Evolutionary conservation across 92 coral and sea anemone genomes (phyloP).

Genomic region (Paragorgia papillata): DNA sequence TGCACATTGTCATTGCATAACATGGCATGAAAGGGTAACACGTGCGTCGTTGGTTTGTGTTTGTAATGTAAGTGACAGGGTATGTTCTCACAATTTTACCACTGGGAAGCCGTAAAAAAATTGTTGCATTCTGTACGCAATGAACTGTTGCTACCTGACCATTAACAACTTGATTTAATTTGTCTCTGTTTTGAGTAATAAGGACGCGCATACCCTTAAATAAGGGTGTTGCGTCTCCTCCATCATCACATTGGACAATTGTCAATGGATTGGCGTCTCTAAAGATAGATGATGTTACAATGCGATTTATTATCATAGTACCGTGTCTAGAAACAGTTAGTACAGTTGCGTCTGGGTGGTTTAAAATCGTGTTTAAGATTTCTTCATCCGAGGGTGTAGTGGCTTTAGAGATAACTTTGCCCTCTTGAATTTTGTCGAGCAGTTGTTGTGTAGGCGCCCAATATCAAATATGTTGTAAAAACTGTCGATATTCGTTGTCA

Average conservation of each 20-base stretch:
- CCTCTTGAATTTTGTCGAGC: constrained; percentile 21
- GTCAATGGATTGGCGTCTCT: not conserved
- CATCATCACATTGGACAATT: not conserved
- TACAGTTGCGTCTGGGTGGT: not conserved
- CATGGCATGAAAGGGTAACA: not conserved
- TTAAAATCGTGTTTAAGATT: not conserved
- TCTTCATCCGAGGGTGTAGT: not conserved
- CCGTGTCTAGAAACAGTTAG: constrained; percentile 23
- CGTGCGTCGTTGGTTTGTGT: not conserved
- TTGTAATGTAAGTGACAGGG: not conserved
- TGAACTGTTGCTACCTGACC: not conserved
- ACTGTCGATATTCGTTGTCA: constrained; percentile 4
- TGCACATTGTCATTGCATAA: not conserved
- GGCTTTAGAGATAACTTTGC: not conserved
- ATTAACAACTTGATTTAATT: not conserved
- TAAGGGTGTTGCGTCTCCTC: not conserved
- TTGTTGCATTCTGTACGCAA: not conserved
- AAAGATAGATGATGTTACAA: not conserved
- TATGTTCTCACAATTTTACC: not conserved
- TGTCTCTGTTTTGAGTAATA: constrained; percentile 16
- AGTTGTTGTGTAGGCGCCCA: constrained; percentile 33
- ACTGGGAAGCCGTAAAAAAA: not conserved
- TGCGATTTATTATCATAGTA: not conserved
- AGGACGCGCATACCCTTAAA: not conserved
- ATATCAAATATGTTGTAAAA: constrained; percentile 33